phyloP scores from a whole-genome alignment of 2,888 invertebrate species.

The Helleia helle region DNA sequence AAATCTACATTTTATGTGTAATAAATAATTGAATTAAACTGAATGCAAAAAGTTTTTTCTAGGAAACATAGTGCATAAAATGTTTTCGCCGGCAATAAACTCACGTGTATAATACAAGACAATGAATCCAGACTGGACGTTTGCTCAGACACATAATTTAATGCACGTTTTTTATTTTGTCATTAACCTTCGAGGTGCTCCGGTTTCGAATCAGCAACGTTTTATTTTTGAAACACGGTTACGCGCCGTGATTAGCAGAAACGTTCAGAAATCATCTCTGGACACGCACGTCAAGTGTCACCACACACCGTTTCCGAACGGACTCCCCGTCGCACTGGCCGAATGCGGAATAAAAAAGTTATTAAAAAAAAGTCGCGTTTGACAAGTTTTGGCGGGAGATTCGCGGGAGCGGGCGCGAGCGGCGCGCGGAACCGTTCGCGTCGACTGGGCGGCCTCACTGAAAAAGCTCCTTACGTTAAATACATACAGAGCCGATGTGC shows the following conservation, averaged over 20 bases:
- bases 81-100: slow-evolving; percentile 23
- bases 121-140: slow-evolving; percentile 38
- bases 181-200: slow-evolving; percentile 71
- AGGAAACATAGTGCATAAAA: background rate
- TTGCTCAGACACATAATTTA: slow-evolving; percentile 50
- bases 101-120: slow-evolving; percentile 39
- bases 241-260: slow-evolving; percentile 44
- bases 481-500: slow-evolving; percentile 59
- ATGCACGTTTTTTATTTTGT: slow-evolving; percentile 67
- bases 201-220: slow-evolving; percentile 65
- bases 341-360: slow-evolving; percentile 17
- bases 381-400: slow-evolving; percentile 39
- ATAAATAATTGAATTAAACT: slow-evolving; percentile 1
- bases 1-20: background rate
- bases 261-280: slow-evolving; percentile 29
- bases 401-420: slow-evolving; percentile 43
- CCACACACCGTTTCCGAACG: slow-evolving; percentile 20
- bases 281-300: slow-evolving; percentile 31
- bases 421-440: slow-evolving; percentile 48
- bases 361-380: slow-evolving; percentile 22
- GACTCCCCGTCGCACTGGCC: slow-evolving; percentile 11
- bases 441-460: slow-evolving; percentile 54
- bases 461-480: slow-evolving; percentile 63
- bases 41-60: background rate
- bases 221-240: slow-evolving; percentile 69